Base-by-base conservation (phyloP, 2,113 vertebrate species). In the Peromyscus leucopus region DNA sequence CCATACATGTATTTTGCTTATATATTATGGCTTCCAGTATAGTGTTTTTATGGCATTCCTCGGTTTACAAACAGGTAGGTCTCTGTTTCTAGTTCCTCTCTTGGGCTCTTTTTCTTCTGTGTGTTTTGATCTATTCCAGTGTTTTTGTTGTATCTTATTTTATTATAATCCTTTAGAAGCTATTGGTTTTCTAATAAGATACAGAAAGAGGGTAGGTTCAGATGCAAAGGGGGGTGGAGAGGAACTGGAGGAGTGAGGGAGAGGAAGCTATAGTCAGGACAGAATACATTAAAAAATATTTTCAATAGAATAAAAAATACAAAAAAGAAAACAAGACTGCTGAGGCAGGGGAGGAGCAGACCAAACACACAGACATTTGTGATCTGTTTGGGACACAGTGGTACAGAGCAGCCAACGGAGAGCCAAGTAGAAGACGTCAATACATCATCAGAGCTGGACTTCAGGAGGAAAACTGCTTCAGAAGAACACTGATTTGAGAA, bases 351-450 rank as follows among this genome's bases (percentile, higher is more conserved):
- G 17, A 55, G 7, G 5, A 74, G 7, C 59, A 19, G 24, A 79
- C 55, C 2, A 0, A 12, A 89, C 5, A 17, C 13, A 48, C 3
- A 10, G 17, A 12, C 5, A 21, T 26, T 71, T 15, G 4, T 1
- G 13, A 75, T 74, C 21, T 15, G 21, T 24, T 9, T 36, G n/a
- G 7, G 17, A 13, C 39, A 28, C 1, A 1, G 1, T 5, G 13
- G 86, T 39, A 74, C 80, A 55, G 6, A 63, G 69, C 28, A 24
- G 33, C 8, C 31, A 39, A 1, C 12, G 3, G 19, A 63, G 0
- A 83, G 0, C 17, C 24, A 16, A 31, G 31, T 8, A 71, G 55
- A 57, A 92, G 17, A 7, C 0, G 17, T n/a, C 51, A 57, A 7
- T 0, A 46, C 48, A 36, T 7, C 11, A 33, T 84, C 39, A 75